Conservation (phyloP, 2,797 vertebrate genomes). For the Peromyscus melanophrys region DNA sequence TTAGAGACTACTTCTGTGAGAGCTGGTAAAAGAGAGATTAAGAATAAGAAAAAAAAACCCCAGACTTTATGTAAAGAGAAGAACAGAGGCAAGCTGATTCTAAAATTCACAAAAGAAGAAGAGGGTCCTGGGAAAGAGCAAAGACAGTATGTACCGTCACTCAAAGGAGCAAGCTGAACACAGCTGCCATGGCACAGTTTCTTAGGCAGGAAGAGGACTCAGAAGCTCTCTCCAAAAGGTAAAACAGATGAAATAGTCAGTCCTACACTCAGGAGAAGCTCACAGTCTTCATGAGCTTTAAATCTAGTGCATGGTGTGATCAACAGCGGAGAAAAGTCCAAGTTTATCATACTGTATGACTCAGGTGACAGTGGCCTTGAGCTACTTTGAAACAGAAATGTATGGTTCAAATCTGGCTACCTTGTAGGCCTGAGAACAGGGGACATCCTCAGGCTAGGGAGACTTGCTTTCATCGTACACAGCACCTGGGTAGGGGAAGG, state of each 20-base stretch:
- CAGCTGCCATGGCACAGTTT: background rate
- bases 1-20: background rate
- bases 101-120: background rate
- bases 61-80: background rate
- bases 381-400: background rate
- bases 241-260: background rate
- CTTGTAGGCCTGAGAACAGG: background rate
- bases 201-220: background rate
- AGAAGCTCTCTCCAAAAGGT: background rate
- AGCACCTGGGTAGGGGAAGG: background rate
- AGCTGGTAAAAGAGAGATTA: background rate
- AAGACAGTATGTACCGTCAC: background rate
- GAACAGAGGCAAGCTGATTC: background rate
- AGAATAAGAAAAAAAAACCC: background rate
- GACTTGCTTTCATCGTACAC: background rate
- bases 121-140: background rate
- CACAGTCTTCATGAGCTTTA: background rate
- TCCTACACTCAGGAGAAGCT: background rate
- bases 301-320: background rate
- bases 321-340: background rate
- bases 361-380: background rate
- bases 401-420: background rate
- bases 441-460: background rate
- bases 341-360: background rate
- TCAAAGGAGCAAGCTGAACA: background rate